phyloP scores from a whole-genome alignment of 2,113 vertebrate genomes.

The Choloepus hoffmanni region DNA sequence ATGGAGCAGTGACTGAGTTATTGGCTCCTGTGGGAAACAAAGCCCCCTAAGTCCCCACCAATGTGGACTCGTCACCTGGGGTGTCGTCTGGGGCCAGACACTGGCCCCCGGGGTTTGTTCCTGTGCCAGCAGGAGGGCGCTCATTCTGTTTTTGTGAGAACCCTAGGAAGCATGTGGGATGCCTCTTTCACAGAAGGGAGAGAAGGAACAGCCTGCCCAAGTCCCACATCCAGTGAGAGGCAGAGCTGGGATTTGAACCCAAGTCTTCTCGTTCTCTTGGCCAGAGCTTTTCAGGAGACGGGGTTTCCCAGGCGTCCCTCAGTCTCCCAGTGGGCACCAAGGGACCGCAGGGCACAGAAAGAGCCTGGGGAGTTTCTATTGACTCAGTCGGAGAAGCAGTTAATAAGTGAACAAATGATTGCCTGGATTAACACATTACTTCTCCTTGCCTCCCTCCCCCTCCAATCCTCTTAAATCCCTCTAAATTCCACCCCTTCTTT shows the following conservation, averaged over 20 bases:
- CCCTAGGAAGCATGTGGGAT: neutral
- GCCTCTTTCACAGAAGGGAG: neutral
- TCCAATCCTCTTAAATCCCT: neutral
- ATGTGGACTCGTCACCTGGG: neutral
- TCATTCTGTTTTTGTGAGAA: neutral
- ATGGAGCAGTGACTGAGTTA: neutral
- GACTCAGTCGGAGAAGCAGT: neutral
- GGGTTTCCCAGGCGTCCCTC: neutral
- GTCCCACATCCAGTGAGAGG: neutral
- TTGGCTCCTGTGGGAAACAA: rapidly evolving
- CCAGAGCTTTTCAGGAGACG: neutral
- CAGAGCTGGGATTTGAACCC: neutral
- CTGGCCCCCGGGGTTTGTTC: neutral
- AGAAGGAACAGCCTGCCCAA: neutral
- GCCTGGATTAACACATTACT: neutral
- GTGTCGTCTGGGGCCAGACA: neutral
- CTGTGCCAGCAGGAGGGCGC: neutral
- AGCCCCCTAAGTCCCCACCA: neutral
- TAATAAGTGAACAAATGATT: neutral
- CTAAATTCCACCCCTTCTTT: neutral
- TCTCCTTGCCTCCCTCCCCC: neutral
- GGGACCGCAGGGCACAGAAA: neutral
- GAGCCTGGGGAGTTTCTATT: neutral
- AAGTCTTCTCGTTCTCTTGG: neutral
- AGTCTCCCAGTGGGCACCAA: neutral